Conservation (phyloP, 1,140 invertebrate genomes). For the Bombus sylvicola region DNA sequence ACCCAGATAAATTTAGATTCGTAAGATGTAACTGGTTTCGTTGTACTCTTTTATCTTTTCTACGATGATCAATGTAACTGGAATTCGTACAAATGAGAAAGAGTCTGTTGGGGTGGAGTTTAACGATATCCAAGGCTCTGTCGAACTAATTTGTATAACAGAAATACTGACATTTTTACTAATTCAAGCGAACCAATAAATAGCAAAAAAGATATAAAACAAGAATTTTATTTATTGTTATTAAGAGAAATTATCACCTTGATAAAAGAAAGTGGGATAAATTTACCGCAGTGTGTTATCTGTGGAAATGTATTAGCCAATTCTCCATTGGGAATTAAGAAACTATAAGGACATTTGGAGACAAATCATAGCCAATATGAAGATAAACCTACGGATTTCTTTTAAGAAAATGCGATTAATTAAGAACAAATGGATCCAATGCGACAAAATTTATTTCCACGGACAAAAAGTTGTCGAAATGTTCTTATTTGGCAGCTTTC, state of each 20-base stretch:
- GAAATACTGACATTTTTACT: background rate
- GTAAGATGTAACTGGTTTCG: too few relatives aligned
- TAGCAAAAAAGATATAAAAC: background rate
- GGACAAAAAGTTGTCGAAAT: background rate
- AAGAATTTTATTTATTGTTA: background rate
- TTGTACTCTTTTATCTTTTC: too few relatives aligned
- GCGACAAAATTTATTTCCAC: background rate
- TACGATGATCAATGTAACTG: too few relatives aligned
- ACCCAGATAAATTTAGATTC: too few relatives aligned
- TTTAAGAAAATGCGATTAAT: background rate
- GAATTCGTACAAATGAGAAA: too few relatives aligned
- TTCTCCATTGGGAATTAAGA: background rate
- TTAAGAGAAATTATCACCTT: background rate
- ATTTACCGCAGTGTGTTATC: background rate
- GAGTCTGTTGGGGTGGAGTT: too few relatives aligned
- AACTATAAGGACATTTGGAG: background rate
- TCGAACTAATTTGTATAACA: background rate
- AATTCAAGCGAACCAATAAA: background rate
- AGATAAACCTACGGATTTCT: background rate
- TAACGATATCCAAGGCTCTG: too few relatives aligned
- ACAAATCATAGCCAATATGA: background rate
- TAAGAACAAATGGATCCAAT: background rate
- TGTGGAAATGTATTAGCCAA: background rate
- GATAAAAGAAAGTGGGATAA: background rate
- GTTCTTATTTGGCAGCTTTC: background rate